Base-by-base conservation (phyloP, 2,113 vertebrate species). In the Cygnus buccinator region DNA sequence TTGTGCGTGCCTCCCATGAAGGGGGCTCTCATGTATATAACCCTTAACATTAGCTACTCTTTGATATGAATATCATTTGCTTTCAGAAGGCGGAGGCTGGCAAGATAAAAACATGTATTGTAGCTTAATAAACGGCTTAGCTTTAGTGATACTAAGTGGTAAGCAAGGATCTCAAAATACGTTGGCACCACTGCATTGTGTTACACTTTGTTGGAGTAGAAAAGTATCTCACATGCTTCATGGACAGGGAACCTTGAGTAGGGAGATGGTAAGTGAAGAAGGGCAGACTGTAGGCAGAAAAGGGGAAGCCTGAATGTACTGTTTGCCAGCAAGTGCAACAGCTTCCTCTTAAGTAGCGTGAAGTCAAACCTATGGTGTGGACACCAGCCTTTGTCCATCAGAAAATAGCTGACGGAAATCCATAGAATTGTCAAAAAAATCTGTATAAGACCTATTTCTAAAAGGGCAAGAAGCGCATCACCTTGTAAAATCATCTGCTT, bases 41-140 rank as follows among this genome's bases (percentile, higher is more conserved):
- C 95, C 89, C 92, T 73, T 93, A 94, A n/a, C 92, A 82, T 44
- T 0, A 76, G 50, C 81, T 87, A 1, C 89, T 95, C 89, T 94
- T 82, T 92, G 89, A 84, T 93, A 94, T 12, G 65, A 89, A 89
- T 63, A 50, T 1, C n/a, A 66, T 78, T 93, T 87, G 86, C 85
- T 41, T 22, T 16, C 52, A 73, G 83, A 68, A 90, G 58, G 74
- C 35, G 59, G 76, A 77, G 75, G 25, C 82, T 86, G 93, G 87
- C 37, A 59, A 94, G 86, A 93, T 77, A 88, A 68, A 96, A 91
- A 66, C 66, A 58, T 13, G 25, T 58, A 70, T 73, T 91, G 25
- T 39, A 92, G 70, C 76, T 79, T 91, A 94, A 91, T 84, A 84
- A 92, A 82, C 29, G 39, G 29, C 43, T 55, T 25, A 39, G 74